Conservation (phyloP, 2,797 vertebrate genomes). For the Sebastes diaconus region DNA sequence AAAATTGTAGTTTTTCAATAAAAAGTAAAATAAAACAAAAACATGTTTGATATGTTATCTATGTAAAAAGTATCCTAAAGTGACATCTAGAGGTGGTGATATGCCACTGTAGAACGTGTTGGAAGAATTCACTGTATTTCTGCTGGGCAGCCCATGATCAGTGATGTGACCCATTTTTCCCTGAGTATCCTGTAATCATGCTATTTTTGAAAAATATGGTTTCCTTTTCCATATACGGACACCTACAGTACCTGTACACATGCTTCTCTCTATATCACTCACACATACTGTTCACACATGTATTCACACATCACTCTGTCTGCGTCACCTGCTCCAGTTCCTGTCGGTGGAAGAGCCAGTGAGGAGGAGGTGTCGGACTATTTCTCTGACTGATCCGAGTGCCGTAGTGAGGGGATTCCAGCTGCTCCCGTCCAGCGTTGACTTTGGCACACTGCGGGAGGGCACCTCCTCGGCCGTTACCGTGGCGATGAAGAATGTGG, state of each 20-base stretch:
- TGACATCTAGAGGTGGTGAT: background rate
- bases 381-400: slow-evolving; percentile 69
- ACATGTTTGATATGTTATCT: background rate
- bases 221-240: background rate
- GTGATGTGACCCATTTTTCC: background rate
- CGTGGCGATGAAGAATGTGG: slow-evolving; percentile 87
- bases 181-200: background rate
- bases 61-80: background rate
- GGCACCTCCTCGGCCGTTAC: slow-evolving; percentile 78
- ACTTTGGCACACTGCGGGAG: slow-evolving; percentile 85
- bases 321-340: slow-evolving; percentile 50
- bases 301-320: background rate
- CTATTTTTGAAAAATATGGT: background rate
- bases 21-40: too few relatives aligned
- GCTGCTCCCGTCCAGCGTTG: slow-evolving; percentile 82
- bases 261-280: background rate
- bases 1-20: too few relatives aligned
- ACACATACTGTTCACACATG: background rate
- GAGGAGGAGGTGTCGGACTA: slow-evolving; percentile 81
- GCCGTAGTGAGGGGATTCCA: slow-evolving; percentile 77
- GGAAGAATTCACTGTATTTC: background rate
- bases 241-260: background rate
- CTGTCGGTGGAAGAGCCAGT: slow-evolving; percentile 79
- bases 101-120: background rate
- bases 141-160: background rate